These are phyloP conservation scores for Hirtodrosophila duncani DNA, from an alignment of 2,888 invertebrate species.

Conservation along the genomic window DNA sequence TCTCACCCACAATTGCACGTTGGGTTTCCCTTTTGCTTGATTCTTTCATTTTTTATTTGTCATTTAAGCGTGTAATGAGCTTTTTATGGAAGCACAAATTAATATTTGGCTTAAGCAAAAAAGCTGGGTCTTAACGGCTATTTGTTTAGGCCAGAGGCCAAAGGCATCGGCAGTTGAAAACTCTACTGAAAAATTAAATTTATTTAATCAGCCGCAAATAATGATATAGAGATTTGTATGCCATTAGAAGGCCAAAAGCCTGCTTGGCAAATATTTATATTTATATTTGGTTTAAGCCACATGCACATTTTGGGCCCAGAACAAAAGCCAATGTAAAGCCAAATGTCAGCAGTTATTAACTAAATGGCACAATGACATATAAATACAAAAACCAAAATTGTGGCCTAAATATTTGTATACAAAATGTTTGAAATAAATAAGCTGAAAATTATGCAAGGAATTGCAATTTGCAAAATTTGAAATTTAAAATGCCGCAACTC, in stretches of 20 bases:
- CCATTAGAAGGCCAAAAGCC: no score
- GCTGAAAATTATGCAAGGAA: constrained; percentile 26
- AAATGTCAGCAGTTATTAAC: no score
- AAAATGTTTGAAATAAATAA: constrained; percentile 2
- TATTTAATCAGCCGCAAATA: neutral
- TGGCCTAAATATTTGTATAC: no score
- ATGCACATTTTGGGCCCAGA: no score
- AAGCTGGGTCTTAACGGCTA: constrained; percentile 18
- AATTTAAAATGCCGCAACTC: no score
- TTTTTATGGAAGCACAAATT: constrained; percentile 44
- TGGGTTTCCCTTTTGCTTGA: no score
- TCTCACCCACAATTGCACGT: no score
- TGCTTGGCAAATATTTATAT: constrained; percentile 4
- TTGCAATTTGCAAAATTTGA: no score
- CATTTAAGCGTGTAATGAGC: constrained; percentile 68
- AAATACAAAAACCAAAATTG: constrained; percentile 25
- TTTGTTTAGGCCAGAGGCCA: constrained; percentile 27
- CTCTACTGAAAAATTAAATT: constrained; percentile 8
- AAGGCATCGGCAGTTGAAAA: constrained; percentile 4
- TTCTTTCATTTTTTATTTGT: constrained; percentile 15
- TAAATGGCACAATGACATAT: no score
- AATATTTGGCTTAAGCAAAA: constrained; percentile 43
- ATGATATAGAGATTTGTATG: no score
- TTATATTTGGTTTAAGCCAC: no score
- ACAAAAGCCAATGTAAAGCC: no score